Evolutionary conservation across 92 coral and sea anemone species (phyloP).

Genomic region (Chrysogorgia sp.): DNA sequence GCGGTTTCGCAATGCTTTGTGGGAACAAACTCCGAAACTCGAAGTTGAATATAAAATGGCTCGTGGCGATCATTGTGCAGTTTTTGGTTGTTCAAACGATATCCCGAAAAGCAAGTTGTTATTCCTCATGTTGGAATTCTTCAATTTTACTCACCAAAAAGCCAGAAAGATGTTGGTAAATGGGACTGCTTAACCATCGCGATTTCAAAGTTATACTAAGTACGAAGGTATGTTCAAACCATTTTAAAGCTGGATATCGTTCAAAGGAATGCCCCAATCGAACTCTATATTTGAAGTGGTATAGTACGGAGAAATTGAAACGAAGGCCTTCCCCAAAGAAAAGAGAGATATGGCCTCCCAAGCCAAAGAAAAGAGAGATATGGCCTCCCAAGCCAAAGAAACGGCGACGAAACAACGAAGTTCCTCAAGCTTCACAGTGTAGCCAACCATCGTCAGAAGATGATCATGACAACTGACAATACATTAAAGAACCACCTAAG

Average conservation of each 20-base stretch:
- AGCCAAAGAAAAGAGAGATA: too few relatives aligned
- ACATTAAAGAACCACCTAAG: too few relatives aligned
- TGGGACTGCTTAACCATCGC: conserved; percentile 14
- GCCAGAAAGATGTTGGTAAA: conserved; percentile 37
- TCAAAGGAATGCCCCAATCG: too few relatives aligned
- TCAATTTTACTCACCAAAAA: conserved; percentile 51
- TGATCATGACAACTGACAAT: too few relatives aligned
- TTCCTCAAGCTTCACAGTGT: too few relatives aligned
- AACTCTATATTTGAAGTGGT: conserved; percentile 46
- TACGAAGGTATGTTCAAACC: conserved; percentile 46
- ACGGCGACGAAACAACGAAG: too few relatives aligned
- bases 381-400: too few relatives aligned
- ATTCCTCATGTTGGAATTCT: conserved; percentile 49
- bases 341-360: too few relatives aligned
- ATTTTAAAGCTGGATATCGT: conserved; percentile 41
- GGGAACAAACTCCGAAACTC: background rate
- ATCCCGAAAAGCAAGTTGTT: conserved; percentile 53
- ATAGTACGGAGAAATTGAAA: background rate
- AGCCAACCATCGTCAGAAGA: too few relatives aligned
- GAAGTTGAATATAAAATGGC: conserved; percentile 35
- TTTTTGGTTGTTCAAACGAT: too few relatives aligned
- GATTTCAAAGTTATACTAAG: conserved; percentile 17
- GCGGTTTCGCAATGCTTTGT: conserved; percentile 28
- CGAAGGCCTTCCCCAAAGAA: conserved; percentile 14
- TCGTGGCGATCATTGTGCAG: conserved; percentile 66